Evolutionary conservation across 2,113 vertebrate genomes (phyloP).

Genomic region (Apus apus): DNA sequence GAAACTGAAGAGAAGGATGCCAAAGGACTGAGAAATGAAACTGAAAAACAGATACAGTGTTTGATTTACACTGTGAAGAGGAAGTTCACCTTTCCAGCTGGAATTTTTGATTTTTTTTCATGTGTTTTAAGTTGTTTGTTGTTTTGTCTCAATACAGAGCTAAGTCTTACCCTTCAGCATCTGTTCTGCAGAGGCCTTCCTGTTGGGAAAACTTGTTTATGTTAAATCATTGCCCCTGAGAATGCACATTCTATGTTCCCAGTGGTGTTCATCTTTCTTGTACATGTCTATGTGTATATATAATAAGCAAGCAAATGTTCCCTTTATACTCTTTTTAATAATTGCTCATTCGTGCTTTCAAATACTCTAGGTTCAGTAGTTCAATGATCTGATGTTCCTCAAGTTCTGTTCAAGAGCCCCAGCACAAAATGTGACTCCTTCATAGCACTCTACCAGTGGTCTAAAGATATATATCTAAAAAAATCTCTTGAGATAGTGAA

Average conservation of each 20-base stretch:
- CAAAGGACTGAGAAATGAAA: background rate
- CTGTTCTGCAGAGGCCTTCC: background rate
- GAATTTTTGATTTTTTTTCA: background rate
- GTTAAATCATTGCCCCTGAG: background rate
- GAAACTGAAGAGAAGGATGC: background rate
- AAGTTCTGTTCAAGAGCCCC: background rate
- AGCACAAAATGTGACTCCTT: background rate
- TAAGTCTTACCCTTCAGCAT: background rate
- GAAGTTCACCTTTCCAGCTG: background rate
- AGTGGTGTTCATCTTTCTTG: background rate
- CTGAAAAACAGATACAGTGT: background rate
- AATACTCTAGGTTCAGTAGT: background rate
- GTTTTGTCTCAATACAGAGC: background rate
- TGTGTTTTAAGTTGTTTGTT: background rate
- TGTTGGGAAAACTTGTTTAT: background rate
- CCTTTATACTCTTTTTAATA: background rate
- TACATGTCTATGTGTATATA: background rate
- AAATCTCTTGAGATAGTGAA: background rate
- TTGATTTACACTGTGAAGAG: background rate
- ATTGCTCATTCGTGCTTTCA: background rate
- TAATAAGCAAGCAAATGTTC: background rate
- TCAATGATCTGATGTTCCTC: background rate
- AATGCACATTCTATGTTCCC: background rate
- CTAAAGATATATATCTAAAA: background rate
- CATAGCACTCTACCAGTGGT: background rate